phyloP scores from a whole-genome alignment of 2,888 invertebrate genomes.

The Hirtodrosophila cameraria region DNA sequence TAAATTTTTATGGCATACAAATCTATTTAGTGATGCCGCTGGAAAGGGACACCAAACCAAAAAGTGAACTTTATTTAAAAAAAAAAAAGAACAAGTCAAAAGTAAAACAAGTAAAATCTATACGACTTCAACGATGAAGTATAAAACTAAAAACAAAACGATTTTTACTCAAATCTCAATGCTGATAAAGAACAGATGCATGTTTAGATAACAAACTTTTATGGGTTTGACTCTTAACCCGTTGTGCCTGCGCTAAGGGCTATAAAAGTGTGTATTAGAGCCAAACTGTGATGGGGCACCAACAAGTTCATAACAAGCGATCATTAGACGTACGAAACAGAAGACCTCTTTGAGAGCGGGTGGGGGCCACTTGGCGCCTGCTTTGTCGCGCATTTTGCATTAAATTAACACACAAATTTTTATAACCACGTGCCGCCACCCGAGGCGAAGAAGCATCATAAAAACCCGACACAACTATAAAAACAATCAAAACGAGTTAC shows the following conservation, averaged over 20 bases:
- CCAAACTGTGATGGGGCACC: slow-evolving; percentile 7
- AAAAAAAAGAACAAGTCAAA: no score
- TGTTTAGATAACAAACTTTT: not conserved
- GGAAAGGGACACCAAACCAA: no score
- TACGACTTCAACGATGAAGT: no score
- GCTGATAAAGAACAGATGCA: no score
- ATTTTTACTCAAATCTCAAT: no score
- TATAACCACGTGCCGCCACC: slow-evolving; percentile 49
- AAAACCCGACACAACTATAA: slow-evolving; percentile 69
- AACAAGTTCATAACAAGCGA: slow-evolving; percentile 37
- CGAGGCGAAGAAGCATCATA: slow-evolving; percentile 41
- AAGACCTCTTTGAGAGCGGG: slow-evolving; percentile 14
- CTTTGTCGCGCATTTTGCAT: slow-evolving; percentile 68
- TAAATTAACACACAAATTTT: slow-evolving; percentile 75
- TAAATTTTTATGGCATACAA: no score
- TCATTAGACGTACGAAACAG: slow-evolving; percentile 50
- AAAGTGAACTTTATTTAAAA: no score
- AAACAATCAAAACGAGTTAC: slow-evolving; percentile 75
- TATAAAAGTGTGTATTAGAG: slow-evolving; percentile 3
- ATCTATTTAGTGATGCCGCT: no score
- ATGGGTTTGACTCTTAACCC: not conserved
- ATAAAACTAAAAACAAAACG: no score
- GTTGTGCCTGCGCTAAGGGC: not conserved
- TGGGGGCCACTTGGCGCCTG: slow-evolving; percentile 52
- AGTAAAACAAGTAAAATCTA: no score